These are phyloP conservation scores for Thalpophila matura DNA, from an alignment of 2,888 invertebrate species.

Conservation along the genomic window DNA sequence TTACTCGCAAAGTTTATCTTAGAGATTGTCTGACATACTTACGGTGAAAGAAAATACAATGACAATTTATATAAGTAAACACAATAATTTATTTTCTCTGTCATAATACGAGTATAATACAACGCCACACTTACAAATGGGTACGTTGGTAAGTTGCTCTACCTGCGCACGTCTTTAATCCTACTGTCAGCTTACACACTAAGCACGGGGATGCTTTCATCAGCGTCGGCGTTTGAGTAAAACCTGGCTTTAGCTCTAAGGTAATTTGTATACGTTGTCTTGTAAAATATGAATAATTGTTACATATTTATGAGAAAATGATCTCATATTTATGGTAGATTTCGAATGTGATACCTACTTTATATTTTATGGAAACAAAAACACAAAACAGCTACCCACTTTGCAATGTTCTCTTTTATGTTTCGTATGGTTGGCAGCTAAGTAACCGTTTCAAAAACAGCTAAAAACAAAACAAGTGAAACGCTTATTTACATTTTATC, in stretches of 20 bases:
- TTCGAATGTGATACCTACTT: neutral
- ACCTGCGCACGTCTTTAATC: conserved; percentile 54
- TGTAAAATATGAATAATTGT: conserved; percentile 35
- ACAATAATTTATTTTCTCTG: neutral
- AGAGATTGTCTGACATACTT: no score
- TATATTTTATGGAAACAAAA: neutral
- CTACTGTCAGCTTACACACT: conserved; percentile 59
- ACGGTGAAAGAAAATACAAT: no score
- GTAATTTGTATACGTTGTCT: conserved; percentile 47
- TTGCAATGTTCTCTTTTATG: no score
- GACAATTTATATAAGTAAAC: no score
- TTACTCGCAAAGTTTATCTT: no score
- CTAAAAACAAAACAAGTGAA: neutral
- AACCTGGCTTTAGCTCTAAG: conserved; percentile 50
- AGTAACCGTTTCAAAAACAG: no score
- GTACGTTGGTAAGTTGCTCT: conserved; percentile 33
- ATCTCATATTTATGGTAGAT: neutral
- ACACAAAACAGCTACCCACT: no score
- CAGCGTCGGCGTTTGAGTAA: conserved; percentile 49
- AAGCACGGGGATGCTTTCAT: conserved; percentile 56
- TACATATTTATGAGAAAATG: conserved; percentile 16
- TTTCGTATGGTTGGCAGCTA: neutral
- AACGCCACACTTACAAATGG: conserved; percentile 26
- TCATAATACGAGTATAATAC: neutral
- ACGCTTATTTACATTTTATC: neutral